Evolutionary conservation across 2,113 vertebrate species (phyloP), one percentile per base, ranked within the genome.

Genomic region (Pterocles burchelli): DNA sequence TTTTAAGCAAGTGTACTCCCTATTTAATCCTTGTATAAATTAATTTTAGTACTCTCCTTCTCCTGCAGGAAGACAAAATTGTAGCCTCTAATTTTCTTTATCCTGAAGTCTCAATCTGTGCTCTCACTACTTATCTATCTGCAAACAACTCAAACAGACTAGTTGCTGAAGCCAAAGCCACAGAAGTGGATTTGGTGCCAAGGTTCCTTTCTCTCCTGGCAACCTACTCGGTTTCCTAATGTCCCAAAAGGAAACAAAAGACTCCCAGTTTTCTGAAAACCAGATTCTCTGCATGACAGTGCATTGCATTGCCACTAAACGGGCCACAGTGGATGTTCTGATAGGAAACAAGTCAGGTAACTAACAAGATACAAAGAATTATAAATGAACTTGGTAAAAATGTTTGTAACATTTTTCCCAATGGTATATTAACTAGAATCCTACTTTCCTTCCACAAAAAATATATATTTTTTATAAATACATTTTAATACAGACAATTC

Each of bases 381-480:
- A 95, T 74, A 95, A 96, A 96, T 92, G 22, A 94, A 92, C 85
- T 72, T 6, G 2, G 59, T 96, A 92, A 87, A 96, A 97, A 94
- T 31, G 83, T 73, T 62, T 54, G 85, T 63, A 67, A 72, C 10
- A 1, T 92, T 84, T 84, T 89, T 41, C 83, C 78, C 94, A 61
- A 10, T 55, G 66, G 34, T 73, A 66, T 25, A 90, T 34, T 82
- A 88, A 94, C 80, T 93, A 94, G 68, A 92, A 89, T 85, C 85
- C 90, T 97, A 89, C 92, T 96, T 68, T 94, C 76, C 85, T 93
- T 89, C 95, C 93, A 94, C 96, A 95, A 97, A 96, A 97, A 95
- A 96, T 96, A 96, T 76, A 94, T 91, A 28, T 49, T 68, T 90
- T 91, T 95, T 95, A 97, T 96, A 97, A 97, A 97, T 96, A 97